Conservation (phyloP, 2,113 vertebrate species). For the Hemibagrus wyckioides region DNA sequence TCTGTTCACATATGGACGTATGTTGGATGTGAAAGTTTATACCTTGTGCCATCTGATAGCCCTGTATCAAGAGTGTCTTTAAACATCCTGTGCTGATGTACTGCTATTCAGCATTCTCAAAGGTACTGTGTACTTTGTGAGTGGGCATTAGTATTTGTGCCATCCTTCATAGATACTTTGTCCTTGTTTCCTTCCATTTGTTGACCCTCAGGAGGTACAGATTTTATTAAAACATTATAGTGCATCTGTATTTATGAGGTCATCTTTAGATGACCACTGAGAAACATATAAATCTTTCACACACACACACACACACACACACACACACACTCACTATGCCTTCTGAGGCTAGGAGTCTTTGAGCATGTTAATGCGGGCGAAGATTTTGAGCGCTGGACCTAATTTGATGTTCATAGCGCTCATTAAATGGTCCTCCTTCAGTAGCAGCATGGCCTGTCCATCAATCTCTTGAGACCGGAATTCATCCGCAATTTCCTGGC, state of each 20-base stretch:
- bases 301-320: constrained; percentile 15
- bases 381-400: constrained; percentile 95
- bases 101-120: constrained; percentile 21
- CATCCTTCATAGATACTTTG: constrained; percentile 40
- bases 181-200: constrained; percentile 23
- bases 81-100: constrained; percentile 1
- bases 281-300: constrained; percentile 24
- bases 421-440: constrained; percentile 98
- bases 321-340: constrained; percentile 20
- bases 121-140: constrained; percentile 28
- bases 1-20: neutral
- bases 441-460: constrained; percentile 89
- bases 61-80: neutral
- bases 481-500: constrained; percentile 96
- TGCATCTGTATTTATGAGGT: constrained; percentile 50
- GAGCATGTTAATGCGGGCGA: constrained; percentile 93
- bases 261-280: constrained; percentile 34
- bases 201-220: constrained; percentile 22
- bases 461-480: constrained; percentile 96
- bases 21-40: neutral
- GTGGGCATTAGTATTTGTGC: constrained; percentile 28
- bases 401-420: constrained; percentile 98
- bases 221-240: constrained; percentile 39
- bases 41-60: constrained; percentile 18
- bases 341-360: constrained; percentile 89